Evolutionary conservation across 2,797 vertebrate genomes (phyloP), one percentile per base, ranked within the genome.

Genomic region (Argyrosomus regius): DNA sequence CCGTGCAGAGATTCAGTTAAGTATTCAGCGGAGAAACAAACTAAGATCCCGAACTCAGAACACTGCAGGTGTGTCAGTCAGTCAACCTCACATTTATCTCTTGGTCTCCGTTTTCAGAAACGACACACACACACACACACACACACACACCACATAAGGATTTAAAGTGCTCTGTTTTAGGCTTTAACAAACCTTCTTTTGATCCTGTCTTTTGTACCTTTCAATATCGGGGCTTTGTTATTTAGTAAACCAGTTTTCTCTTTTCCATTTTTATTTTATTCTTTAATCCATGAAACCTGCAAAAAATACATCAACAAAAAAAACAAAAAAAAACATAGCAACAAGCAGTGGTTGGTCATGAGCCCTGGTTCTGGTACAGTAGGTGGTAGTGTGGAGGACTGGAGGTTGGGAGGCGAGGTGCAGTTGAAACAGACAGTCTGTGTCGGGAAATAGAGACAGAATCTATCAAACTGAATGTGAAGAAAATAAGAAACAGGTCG

Each of bases 61-160:
- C 58, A 43, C 31, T 76, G 53, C 62, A 67, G 70, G 67, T 78
- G 45, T 70, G 67, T 87, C 67, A 75, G 69, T 72, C 75, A 70
- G 70, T 66, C 57, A 67, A 52, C 71, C 69, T 84, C 49, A 67
- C 45, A 83, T 78, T 83, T 77, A 70, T 78, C 62, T 62, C 75
- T 81, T 78, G 53, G 35, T 72, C 66, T 75, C 39, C 22, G 12
- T 84, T 64, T 75, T 26, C 24, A 73, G 54, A 61, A 57, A 62
- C 46, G 63, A 57, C 22, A 63, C 39, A 31, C 60, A 62, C 49
- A 72, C 52, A 68, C 54, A 62, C 49, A 72, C 52, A 64, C 54
- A 59, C 41, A 57, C 22, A 63, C 39, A 31, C 60, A 28, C 70
- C 22, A 13, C 71, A 71, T 10, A 39, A n/a, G 68, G 66, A 80